Evolutionary conservation across 1,140 invertebrate genomes (phyloP).

Genomic region (Lutraria rhynchaena): DNA sequence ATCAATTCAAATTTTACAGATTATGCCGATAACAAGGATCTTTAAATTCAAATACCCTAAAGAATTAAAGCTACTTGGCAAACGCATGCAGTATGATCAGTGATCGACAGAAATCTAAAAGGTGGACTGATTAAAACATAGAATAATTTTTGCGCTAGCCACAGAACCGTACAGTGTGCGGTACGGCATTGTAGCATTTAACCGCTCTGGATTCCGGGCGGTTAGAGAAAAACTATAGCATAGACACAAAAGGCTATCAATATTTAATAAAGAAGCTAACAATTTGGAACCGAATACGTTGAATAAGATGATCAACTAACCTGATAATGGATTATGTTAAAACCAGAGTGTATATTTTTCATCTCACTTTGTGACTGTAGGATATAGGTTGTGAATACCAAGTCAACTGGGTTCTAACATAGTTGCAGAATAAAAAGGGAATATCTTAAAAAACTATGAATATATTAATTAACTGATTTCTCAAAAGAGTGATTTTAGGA

Average conservation of each 20-base stretch:
- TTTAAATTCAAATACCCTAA: constrained; percentile 18
- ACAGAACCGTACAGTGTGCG: background rate
- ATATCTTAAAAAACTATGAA: background rate
- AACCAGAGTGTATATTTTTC: background rate
- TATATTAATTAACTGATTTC: background rate
- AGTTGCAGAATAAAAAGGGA: background rate
- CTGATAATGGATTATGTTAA: constrained; percentile 11
- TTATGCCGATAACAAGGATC: constrained; percentile 4
- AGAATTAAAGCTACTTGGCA: constrained; percentile 11
- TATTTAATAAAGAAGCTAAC: constrained; percentile 12
- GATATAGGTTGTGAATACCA: background rate
- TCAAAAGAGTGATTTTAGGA: background rate
- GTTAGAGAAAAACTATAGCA: constrained; percentile 5
- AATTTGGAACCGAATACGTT: constrained; percentile 21
- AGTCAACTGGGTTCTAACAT: background rate
- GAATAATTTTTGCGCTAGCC: constrained; percentile 29
- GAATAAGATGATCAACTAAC: constrained; percentile 23
- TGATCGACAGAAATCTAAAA: constrained; percentile 1
- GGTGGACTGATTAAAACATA: background rate
- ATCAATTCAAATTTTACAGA: constrained; percentile 6
- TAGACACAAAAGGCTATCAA: constrained; percentile 19
- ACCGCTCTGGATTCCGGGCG: background rate
- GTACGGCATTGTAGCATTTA: constrained; percentile 1
- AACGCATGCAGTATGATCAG: background rate
- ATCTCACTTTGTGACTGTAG: constrained; percentile 7